Base-by-base conservation (phyloP, 2,113 vertebrate species). In the Petromus typicus region DNA sequence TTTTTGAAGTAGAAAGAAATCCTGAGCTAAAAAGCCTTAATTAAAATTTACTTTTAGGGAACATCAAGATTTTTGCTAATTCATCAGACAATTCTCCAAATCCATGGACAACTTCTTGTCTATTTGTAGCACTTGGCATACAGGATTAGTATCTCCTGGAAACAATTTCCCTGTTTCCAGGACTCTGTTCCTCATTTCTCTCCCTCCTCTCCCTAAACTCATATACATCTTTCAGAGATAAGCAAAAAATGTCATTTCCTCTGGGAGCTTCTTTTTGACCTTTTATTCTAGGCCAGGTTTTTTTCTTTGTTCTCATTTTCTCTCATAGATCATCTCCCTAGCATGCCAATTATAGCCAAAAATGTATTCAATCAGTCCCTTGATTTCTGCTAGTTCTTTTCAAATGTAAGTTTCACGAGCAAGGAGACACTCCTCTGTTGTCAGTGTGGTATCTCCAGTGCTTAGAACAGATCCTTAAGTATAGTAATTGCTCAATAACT, bases 11-110 rank as follows among this genome's bases (percentile, higher is more conserved):
- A 86, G 56, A 51, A 93, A 95, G 63, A 80, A 85, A 89, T 30
- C n/a, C 2, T 32, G 69, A 93, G 20, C 76, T 90, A 78, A 56
- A 93, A 91, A 59, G 18, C 34, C 5, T 48, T 76, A 56, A 79
- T 51, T 94, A 86, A 91, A 90, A 93, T 92, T 90, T 76, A 85
- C 45, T 94, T 95, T 94, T 92, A 37, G 25, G 79, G 45, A 57
- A 86, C 30, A 89, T 91, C 6, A 89, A 57, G 12, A 3, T 45
- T 66, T 91, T 83, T 91, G n/a, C 25, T 90, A 92, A 80, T 25
- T 32, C 63, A 90, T 43, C 2, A 94, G 76, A 87, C 3, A 71
- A 59, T 78, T 69, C 27, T 82, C 67, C 86, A 85, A 86, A 16
- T 66, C 40, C 56, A 83, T 95, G 54, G 71, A 86, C 12, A 79